Evolutionary conservation across 1,140 invertebrate species (phyloP), one percentile per base, ranked within the genome.

Genomic region (Bombus vancouverensis): DNA sequence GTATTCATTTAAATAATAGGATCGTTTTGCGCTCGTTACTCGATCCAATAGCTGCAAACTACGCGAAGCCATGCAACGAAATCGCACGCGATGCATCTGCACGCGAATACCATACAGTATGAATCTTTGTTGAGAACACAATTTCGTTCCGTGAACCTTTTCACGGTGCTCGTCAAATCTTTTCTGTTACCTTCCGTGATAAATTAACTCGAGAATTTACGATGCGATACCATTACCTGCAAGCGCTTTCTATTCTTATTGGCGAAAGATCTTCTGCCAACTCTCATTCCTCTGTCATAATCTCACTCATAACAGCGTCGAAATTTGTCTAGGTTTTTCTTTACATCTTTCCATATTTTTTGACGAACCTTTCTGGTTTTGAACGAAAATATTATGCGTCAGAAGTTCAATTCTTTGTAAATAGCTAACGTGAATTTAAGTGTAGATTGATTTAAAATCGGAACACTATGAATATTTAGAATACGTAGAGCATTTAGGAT

Each of bases 81-180:
- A 57, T n/a, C n/a, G 34, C 66, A 72, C 66, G 79, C 34, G 44
- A 81, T 81, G 66, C 44, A 28, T n/a, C 37, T 53, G 79, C 44
- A 71, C 34, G 18, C 66, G 34, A 42, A 57, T 39, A 68, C 6
- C n/a, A 8, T 53, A 53, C 47, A 22, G 47, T 53, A 22, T 18
- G 32, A 37, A 18, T 6, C 42, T n/a, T n/a, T 42, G 39, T 42
- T 42, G 1, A 72, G 13, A 72, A 42, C 25, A 1, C 28, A 34
- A 47, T n/a, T 39, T 73, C 70, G 39, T 72, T 73, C 1, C 39
- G 13, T 1, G 6, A 47, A 44, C 6, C 42, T 44, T 44, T 73
- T 10, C 71, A 32, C 71, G 28, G 2, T 18, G 6, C 8, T 73
- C n/a, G 42, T 9, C 28, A n/a, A 44, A 47, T 32, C 39, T 73